These are phyloP conservation scores for Hippocampus mohnikei DNA, from an alignment of 2,113 vertebrate genomes.

Conservation along the genomic window DNA sequence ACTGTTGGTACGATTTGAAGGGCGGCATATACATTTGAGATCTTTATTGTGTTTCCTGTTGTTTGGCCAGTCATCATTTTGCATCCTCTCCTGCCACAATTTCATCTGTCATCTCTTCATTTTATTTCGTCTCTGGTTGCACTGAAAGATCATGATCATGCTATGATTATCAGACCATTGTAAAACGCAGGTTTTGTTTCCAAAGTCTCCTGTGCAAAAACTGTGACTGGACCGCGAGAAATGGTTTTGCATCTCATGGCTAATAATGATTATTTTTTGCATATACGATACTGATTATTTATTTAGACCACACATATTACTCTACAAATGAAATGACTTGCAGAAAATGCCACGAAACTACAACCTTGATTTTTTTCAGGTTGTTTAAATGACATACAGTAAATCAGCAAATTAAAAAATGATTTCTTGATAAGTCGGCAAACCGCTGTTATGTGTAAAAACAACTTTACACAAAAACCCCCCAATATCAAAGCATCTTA, in stretches of 20 bases:
- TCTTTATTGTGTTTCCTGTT: not conserved
- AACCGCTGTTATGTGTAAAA: too few relatives aligned
- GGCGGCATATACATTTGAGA: not conserved
- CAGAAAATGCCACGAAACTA: not conserved
- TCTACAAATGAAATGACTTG: not conserved
- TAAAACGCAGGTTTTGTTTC: too few relatives aligned
- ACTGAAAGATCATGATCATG: not conserved
- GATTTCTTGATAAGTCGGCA: too few relatives aligned
- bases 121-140: not conserved
- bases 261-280: not conserved
- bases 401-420: too few relatives aligned
- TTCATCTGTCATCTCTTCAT: not conserved
- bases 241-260: not conserved
- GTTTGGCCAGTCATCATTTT: not conserved
- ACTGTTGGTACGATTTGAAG: slow-evolving; percentile 16
- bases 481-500: too few relatives aligned
- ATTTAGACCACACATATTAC: not conserved
- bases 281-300: not conserved
- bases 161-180: not conserved
- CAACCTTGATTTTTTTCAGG: not conserved
- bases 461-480: too few relatives aligned
- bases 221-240: not conserved
- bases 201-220: not conserved
- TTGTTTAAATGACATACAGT: not conserved
- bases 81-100: not conserved